These are phyloP conservation scores for Cacoxenus indagator DNA, from an alignment of 2,888 invertebrate genomes.

Conservation along the genomic window DNA sequence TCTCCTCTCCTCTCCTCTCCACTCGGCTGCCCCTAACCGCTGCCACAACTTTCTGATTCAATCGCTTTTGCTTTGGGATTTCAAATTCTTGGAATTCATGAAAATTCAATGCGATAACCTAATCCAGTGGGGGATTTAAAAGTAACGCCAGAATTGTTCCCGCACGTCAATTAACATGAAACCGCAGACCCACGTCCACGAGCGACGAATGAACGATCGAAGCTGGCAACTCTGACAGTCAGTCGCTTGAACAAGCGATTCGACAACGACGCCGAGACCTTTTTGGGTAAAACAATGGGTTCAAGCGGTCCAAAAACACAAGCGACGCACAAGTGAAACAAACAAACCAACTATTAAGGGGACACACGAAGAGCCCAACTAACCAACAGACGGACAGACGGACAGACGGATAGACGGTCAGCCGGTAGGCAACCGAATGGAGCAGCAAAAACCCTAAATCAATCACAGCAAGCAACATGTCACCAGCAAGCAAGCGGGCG, in stretches of 20 bases:
- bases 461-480: slow-evolving; percentile 59
- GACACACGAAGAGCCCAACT: neutral
- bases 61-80: neutral
- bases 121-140: slow-evolving; percentile 12
- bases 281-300: slow-evolving; percentile 52
- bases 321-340: slow-evolving; percentile 41
- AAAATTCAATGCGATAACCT: slow-evolving; percentile 31
- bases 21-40: neutral
- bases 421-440: neutral
- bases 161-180: slow-evolving; percentile 39
- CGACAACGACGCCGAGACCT: neutral
- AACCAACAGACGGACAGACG: neutral
- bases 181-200: slow-evolving; percentile 14
- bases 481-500: slow-evolving; percentile 38
- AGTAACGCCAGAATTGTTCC: neutral
- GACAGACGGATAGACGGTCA: neutral
- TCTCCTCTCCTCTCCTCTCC: neutral
- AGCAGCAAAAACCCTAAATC: slow-evolving; percentile 52
- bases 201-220: neutral
- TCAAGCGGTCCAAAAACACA: slow-evolving; percentile 43
- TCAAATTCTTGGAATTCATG: slow-evolving; percentile 29
- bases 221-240: neutral
- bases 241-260: too few relatives aligned
- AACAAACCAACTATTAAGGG: slow-evolving; percentile 37
- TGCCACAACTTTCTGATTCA: neutral